phyloP scores from a whole-genome alignment of 2,113 vertebrate species.

The Rhipidura dahli region DNA sequence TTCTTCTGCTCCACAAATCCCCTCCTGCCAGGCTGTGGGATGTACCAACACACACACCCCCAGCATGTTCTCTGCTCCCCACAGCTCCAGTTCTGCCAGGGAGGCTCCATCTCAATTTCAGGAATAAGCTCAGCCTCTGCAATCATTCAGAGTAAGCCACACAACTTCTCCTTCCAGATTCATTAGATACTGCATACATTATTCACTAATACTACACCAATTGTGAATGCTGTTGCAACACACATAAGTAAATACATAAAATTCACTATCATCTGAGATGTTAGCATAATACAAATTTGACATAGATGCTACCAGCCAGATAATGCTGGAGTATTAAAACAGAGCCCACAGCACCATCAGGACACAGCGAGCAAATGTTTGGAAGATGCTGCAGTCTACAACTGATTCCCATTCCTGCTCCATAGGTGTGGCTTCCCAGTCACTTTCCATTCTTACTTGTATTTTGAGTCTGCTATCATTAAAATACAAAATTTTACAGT shows the following conservation, averaged over 20 bases:
- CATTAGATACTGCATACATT: not conserved
- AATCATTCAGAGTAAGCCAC: not conserved
- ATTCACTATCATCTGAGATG: not conserved
- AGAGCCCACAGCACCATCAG: not conserved
- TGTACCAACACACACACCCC: not conserved
- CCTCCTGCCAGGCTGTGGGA: not conserved
- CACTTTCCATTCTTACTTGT: not conserved
- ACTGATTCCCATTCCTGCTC: not conserved
- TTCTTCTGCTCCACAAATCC: not conserved
- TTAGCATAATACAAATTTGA: not conserved
- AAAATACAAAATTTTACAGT: not conserved
- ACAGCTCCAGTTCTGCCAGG: not conserved
- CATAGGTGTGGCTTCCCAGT: not conserved
- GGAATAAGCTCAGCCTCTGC: rapidly evolving
- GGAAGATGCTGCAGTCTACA: not conserved
- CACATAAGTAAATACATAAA: not conserved
- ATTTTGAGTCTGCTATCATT: not conserved
- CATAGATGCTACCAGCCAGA: not conserved
- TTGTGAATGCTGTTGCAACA: not conserved
- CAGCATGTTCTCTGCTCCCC: not conserved
- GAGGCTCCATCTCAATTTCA: not conserved
- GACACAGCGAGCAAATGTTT: not conserved
- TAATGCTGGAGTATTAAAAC: not conserved
- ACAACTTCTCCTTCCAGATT: not conserved
- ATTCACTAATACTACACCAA: not conserved